Conservation (phyloP, 2,113 vertebrate genomes). For the Passer domesticus region DNA sequence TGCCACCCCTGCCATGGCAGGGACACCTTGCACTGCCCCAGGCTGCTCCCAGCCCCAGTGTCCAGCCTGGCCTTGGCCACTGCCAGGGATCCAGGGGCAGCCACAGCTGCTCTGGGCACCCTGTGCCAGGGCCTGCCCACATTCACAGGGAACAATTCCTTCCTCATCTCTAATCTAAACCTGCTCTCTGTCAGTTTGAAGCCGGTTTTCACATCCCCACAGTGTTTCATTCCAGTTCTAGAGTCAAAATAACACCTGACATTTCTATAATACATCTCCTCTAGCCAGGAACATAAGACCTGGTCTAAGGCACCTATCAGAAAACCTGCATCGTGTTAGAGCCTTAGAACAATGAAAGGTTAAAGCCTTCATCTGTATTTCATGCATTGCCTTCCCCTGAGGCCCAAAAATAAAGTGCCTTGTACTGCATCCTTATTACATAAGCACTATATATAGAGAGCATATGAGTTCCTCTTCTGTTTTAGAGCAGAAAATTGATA, state of each 20-base stretch:
- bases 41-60: background rate
- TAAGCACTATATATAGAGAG: constrained; percentile 43
- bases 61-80: background rate
- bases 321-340: background rate
- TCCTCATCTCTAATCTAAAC: no score
- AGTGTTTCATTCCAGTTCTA: background rate
- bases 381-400: background rate
- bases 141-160: background rate
- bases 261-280: background rate
- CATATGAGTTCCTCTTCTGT: background rate
- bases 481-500: background rate
- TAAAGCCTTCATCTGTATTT: constrained; percentile 32
- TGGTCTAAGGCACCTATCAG: background rate
- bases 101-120: background rate
- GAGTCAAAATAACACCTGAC: background rate
- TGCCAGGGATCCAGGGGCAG: background rate
- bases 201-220: background rate
- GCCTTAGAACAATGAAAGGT: background rate
- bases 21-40: background rate
- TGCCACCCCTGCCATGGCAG: background rate
- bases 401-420: constrained; percentile 53
- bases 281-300: background rate
- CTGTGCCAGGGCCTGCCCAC: background rate
- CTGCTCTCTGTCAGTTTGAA: background rate
- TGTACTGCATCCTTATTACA: constrained; percentile 11